Conservation (phyloP, 2,888 invertebrate species). For the Acheta domesticus region DNA sequence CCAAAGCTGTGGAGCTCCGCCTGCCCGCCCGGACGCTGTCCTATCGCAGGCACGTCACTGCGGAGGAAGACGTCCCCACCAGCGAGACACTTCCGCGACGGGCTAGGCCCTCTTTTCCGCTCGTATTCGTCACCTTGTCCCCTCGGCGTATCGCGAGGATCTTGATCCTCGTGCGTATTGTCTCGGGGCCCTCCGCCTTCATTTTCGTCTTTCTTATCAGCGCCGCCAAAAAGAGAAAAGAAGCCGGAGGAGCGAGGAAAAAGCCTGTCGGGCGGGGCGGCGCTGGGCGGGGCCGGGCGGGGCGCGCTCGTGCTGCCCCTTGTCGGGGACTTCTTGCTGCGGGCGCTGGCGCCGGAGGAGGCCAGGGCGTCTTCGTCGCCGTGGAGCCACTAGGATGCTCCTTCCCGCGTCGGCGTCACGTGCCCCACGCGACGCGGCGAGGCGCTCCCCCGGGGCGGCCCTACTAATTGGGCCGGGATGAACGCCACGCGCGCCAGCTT, state of each 20-base stretch:
- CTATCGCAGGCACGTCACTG: too few species aligned
- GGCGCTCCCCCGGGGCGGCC: neutral
- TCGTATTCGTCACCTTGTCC: constrained; percentile 7
- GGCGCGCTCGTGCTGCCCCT: too few species aligned
- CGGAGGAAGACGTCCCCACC: too few species aligned
- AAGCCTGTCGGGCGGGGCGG: too few species aligned
- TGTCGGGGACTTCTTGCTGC: too few species aligned
- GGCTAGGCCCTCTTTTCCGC: neutral
- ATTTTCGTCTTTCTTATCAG: constrained; percentile 18
- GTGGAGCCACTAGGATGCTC: too few species aligned
- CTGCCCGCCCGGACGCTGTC: too few species aligned
- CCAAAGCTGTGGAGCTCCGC: too few species aligned
- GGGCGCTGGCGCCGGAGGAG: neutral
- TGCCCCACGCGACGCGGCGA: neutral
- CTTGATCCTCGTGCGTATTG: constrained; percentile 1
- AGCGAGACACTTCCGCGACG: too few species aligned
- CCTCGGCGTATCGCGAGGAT: neutral
- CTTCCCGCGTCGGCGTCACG: neutral
- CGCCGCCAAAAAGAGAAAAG: neutral
- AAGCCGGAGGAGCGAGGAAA: neutral
- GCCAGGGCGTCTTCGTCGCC: neutral
- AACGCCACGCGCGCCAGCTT: neutral
- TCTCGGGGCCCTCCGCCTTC: neutral
- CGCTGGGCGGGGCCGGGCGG: too few species aligned
- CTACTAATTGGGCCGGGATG: neutral